Percentiles rank a stretch among this genome's conserved stretches.
These are phyloP conservation scores for Anoplius nigerrimus DNA, from an alignment of 2,888 invertebrate genomes.

Conservation along the genomic window DNA sequence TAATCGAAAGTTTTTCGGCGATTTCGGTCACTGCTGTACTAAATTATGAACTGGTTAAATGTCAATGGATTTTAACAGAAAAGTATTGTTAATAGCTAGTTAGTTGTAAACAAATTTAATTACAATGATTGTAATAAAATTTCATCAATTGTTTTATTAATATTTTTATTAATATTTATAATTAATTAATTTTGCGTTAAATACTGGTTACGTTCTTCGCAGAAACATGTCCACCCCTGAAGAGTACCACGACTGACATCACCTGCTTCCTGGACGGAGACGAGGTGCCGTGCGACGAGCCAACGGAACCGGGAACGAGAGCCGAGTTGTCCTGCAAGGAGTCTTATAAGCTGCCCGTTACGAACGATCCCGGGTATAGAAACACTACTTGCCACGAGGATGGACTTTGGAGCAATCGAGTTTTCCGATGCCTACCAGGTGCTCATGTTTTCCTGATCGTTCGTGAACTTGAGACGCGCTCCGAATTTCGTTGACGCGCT, in stretches of 20 bases:
- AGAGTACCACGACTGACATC: conserved; percentile 52
- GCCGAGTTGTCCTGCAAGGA: conserved; percentile 59
- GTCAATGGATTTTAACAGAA: no score
- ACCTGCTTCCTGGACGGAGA: conserved; percentile 48
- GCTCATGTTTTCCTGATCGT: background rate
- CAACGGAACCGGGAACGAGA: conserved; percentile 53
- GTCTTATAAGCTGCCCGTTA: conserved; percentile 55
- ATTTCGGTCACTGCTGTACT: no score
- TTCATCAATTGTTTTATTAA: no score
- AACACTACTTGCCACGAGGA: conserved; percentile 50
- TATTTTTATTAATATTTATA: no score
- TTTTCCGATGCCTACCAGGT: conserved; percentile 60
- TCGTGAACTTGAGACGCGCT: background rate
- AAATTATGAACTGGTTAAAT: no score
- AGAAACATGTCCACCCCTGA: conserved; percentile 55
- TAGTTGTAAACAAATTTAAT: no score
- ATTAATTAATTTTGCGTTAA: no score
- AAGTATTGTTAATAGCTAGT: no score
- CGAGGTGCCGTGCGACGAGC: conserved; percentile 52
- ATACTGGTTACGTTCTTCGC: no score
- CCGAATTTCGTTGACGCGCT: no score
- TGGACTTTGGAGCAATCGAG: conserved; percentile 54
- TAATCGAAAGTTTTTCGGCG: no score
- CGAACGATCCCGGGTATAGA: conserved; percentile 59
- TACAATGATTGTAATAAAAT: no score